phyloP scores from a whole-genome alignment of 2,797 vertebrate genomes.

The Hypotaenidia philippensis region DNA sequence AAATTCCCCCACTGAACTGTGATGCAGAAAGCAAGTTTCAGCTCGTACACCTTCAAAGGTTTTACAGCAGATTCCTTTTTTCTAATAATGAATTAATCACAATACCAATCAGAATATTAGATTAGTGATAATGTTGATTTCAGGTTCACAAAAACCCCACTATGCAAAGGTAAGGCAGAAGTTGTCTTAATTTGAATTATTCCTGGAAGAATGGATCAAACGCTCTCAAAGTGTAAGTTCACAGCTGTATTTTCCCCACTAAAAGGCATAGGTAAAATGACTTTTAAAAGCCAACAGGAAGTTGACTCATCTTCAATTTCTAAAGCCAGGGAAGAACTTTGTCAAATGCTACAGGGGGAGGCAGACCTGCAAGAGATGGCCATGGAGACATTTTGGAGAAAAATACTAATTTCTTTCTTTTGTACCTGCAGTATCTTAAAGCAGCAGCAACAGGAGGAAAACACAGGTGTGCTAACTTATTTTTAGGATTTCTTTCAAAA shows the following conservation, averaged over 20 bases:
- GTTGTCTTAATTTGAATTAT: neutral
- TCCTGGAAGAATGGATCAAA: neutral
- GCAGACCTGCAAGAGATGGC: neutral
- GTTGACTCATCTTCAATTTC: neutral
- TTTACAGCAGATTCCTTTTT: neutral
- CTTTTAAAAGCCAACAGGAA: neutral
- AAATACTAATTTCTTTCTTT: neutral
- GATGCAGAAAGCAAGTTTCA: constrained; percentile 6
- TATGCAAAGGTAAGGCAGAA: accelerated
- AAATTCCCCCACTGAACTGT: neutral
- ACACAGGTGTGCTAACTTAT: accelerated
- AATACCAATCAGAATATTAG: neutral
- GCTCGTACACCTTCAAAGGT: constrained; percentile 11
- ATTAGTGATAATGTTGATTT: neutral
- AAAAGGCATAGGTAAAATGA: neutral
- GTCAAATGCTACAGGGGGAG: accelerated
- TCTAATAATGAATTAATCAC: neutral
- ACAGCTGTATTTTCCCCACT: neutral
- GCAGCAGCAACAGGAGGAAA: neutral
- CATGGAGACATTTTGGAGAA: neutral
- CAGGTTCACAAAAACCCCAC: neutral
- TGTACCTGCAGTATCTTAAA: neutral
- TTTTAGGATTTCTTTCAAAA: neutral
- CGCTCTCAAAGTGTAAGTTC: neutral
- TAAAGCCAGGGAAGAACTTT: neutral